These are phyloP conservation scores for Baccha elongata DNA, from an alignment of 2,888 invertebrate species.

Conservation along the genomic window DNA sequence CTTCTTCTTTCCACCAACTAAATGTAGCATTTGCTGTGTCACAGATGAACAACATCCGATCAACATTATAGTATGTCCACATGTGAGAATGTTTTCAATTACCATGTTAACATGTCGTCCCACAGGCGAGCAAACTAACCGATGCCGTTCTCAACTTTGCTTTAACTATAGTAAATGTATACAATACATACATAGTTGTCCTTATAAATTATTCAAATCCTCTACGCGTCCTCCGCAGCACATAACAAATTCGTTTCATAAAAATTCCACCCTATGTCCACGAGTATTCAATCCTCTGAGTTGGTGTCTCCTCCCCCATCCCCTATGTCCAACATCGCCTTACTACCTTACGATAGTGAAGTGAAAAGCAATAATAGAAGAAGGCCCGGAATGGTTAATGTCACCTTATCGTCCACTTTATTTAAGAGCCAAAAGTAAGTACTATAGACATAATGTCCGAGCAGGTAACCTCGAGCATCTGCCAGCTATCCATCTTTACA, in stretches of 20 bases:
- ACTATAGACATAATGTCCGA: conserved; percentile 44
- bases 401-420: conserved; percentile 66
- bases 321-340: background rate
- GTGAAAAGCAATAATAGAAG: conserved; percentile 71
- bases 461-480: conserved; percentile 32
- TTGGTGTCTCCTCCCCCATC: background rate
- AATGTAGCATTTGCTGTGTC: conserved; percentile 26
- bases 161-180: conserved; percentile 17
- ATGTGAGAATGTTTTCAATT: conserved; percentile 70
- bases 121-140: conserved; percentile 6
- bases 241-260: conserved; percentile 67
- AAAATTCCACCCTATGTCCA: conserved; percentile 61
- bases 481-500: conserved; percentile 48
- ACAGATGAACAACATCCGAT: conserved; percentile 43
- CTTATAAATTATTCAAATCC: conserved; percentile 70
- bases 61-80: conserved; percentile 43
- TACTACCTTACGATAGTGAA: conserved; percentile 33
- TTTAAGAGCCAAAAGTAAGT: conserved; percentile 56
- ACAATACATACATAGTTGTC: too few species aligned
- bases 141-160: conserved; percentile 27
- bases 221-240: conserved; percentile 59
- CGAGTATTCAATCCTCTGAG: background rate
- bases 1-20: conserved; percentile 19
- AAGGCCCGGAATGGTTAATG: conserved; percentile 67
- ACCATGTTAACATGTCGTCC: conserved; percentile 56